Percentiles rank a stretch among this genome's conserved stretches.
These are phyloP conservation scores for Anoplius nigerrimus DNA, from an alignment of 2,888 invertebrate genomes.

Conservation along the genomic window DNA sequence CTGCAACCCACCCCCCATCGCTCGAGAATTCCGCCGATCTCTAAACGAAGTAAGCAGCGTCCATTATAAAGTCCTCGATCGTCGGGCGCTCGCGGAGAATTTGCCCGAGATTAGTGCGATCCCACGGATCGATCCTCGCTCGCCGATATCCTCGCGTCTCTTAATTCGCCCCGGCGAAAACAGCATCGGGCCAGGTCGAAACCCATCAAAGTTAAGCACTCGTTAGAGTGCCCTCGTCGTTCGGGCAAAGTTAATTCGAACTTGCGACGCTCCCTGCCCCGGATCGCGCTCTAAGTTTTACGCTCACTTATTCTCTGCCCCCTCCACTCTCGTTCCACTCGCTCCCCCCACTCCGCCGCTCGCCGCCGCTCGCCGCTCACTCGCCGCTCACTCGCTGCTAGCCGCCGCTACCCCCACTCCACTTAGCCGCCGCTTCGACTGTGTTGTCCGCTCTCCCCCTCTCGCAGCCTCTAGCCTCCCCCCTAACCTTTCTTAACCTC, in stretches of 20 bases:
- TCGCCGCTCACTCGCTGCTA: too few species aligned
- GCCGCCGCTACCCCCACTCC: too few species aligned
- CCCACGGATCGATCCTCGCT: slow-evolving; percentile 16
- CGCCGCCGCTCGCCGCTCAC: neutral
- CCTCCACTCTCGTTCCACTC: neutral
- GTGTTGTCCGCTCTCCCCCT: too few species aligned
- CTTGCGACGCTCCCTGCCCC: slow-evolving; percentile 14
- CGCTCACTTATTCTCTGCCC: slow-evolving; percentile 21
- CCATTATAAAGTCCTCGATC: too few species aligned
- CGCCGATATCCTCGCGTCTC: slow-evolving; percentile 19
- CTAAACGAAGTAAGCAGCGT: too few species aligned
- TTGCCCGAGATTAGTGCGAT: slow-evolving; percentile 24
- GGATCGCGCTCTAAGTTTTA: slow-evolving; percentile 29
- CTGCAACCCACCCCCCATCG: too few species aligned
- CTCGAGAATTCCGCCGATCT: too few species aligned
- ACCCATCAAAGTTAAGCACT: slow-evolving; percentile 59
- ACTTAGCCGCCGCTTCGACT: too few species aligned
- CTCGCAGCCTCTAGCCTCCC: neutral
- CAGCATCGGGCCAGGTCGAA: slow-evolving; percentile 22
- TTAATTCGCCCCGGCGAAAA: slow-evolving; percentile 28
- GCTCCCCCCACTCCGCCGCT: too few species aligned
- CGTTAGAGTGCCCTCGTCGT: slow-evolving; percentile 36
- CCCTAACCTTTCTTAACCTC: neutral
- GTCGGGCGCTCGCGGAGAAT: slow-evolving; percentile 5
- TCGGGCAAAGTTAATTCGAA: slow-evolving; percentile 40